A percentile compares a stretch with the other conserved stretches of the same genome.
Conservation (phyloP, 2,113 vertebrate genomes). For the Hippocampus mohnikei region DNA sequence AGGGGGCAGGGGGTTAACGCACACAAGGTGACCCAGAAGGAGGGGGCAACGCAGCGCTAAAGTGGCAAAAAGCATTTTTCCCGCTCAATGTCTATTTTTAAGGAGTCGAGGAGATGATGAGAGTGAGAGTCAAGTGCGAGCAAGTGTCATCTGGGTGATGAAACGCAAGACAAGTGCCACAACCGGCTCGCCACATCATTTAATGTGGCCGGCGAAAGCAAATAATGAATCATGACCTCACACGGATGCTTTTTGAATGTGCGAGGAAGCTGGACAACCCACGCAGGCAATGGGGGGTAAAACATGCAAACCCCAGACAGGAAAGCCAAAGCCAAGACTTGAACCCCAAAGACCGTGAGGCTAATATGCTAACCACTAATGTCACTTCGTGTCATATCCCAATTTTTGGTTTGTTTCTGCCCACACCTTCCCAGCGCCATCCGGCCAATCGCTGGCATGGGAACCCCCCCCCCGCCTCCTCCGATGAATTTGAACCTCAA, state of each 20-base stretch:
- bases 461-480: slow-evolving; percentile 29
- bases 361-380: not conserved
- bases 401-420: slow-evolving; percentile 35
- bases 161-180: slow-evolving; percentile 15
- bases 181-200: too few species aligned
- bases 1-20: slow-evolving; percentile 21
- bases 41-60: slow-evolving; percentile 10
- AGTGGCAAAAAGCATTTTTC: not conserved
- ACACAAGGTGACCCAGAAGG: slow-evolving; percentile 39
- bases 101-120: slow-evolving; percentile 25
- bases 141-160: not conserved
- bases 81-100: slow-evolving; percentile 34
- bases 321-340: not conserved
- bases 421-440: slow-evolving; percentile 37
- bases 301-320: not conserved
- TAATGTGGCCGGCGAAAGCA: too few species aligned
- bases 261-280: too few species aligned
- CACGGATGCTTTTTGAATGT: too few species aligned
- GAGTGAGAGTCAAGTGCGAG: slow-evolving; percentile 24
- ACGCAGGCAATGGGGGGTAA: too few species aligned
- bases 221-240: too few species aligned
- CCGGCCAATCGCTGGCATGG: slow-evolving; percentile 49
- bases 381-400: slow-evolving; percentile 15
- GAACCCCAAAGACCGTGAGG: not conserved
- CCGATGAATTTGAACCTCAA: slow-evolving; percentile 51